These are phyloP conservation scores for Heliocidaris tuberculata DNA, from an alignment of 35 echinoderm and acorn worm genomes.

Conservation along the genomic window DNA sequence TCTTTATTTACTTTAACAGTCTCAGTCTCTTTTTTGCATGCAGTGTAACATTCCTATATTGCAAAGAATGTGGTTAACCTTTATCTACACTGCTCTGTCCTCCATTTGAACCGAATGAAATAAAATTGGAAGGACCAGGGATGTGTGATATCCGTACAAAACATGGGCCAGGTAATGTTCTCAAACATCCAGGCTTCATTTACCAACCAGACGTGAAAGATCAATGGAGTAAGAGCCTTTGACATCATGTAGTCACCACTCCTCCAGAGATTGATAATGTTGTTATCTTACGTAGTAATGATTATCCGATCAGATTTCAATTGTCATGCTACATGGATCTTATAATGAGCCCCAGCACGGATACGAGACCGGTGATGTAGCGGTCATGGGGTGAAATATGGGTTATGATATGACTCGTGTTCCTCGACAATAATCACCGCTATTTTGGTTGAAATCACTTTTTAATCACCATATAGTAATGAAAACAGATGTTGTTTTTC, in stretches of 20 bases:
- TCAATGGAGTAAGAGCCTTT: neutral
- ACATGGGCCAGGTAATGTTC: neutral
- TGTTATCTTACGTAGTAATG: neutral
- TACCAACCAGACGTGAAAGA: neutral
- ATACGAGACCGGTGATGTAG: neutral
- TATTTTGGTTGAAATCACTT: neutral
- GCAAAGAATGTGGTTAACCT: too few relatives aligned
- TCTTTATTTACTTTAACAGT: too few relatives aligned
- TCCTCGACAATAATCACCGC: neutral
- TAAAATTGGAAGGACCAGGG: too few relatives aligned
- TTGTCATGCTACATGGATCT: neutral
- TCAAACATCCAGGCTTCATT: neutral
- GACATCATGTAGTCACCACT: neutral
- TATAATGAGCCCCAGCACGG: neutral
- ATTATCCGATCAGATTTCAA: neutral
- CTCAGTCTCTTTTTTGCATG: too few relatives aligned
- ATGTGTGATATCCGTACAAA: too few relatives aligned
- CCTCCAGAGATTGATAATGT: neutral
- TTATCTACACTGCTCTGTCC: too few relatives aligned
- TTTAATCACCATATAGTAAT: constrained; percentile 2
- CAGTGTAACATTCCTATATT: too few relatives aligned
- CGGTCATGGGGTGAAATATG: neutral
- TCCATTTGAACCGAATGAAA: too few relatives aligned
- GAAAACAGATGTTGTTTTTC: constrained; percentile 8
- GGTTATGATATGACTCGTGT: neutral